Evolutionary conservation across 1,140 invertebrate species (phyloP).

Genomic region (Goniozus legneri): DNA sequence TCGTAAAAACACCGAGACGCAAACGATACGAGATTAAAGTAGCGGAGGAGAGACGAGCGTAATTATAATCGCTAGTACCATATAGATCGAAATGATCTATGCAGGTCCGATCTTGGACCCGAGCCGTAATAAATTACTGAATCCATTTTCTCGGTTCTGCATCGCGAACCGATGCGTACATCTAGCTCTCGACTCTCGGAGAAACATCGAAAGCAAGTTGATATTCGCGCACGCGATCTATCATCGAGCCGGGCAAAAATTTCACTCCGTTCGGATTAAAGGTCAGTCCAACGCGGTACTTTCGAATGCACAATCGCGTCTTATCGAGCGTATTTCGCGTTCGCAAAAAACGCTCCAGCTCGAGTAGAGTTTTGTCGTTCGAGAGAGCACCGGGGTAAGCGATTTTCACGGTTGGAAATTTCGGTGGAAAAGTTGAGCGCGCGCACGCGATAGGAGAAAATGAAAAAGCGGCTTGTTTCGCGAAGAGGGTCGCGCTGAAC

Average conservation of each 20-base stretch:
- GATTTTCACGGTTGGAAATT: not conserved
- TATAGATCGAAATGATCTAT: not conserved
- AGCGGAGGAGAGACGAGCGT: no score
- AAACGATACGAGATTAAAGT: no score
- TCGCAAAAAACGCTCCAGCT: no score
- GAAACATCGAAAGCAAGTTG: not conserved
- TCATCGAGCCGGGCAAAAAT: not conserved
- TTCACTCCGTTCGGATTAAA: not conserved
- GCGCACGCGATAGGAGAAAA: no score
- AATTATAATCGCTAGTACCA: constrained; percentile 6
- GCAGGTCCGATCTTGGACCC: not conserved
- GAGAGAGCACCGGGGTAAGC: no score
- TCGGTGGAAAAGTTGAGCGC: not conserved
- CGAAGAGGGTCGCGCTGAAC: no score
- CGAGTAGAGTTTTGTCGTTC: no score
- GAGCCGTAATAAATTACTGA: not conserved
- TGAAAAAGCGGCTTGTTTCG: no score
- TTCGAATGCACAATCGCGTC: no score
- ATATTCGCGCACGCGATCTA: not conserved
- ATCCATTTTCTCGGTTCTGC: not conserved
- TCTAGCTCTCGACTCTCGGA: not conserved
- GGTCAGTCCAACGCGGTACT: no score
- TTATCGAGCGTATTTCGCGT: no score
- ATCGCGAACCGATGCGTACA: not conserved
- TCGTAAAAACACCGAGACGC: no score